A percentile compares a stretch with the other conserved stretches of the same genome.
These are phyloP conservation scores for Eupithecia vulgata DNA, from an alignment of 2,888 invertebrate genomes.

Conservation along the genomic window DNA sequence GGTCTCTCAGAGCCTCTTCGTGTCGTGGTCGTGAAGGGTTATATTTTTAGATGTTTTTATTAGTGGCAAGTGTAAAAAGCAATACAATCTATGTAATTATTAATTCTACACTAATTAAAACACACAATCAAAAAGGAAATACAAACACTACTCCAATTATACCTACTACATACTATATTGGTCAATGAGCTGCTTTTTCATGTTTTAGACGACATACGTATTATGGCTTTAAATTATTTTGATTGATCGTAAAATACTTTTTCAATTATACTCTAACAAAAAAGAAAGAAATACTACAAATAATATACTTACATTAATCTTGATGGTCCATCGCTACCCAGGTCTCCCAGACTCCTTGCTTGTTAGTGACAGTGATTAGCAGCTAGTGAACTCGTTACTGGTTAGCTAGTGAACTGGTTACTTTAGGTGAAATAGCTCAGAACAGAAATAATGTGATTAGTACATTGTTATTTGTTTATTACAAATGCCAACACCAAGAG, in stretches of 20 bases:
- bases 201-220: not conserved
- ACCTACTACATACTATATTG: no score
- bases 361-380: slow-evolving; percentile 56
- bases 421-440: slow-evolving; percentile 71
- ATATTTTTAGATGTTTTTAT: slow-evolving; percentile 36
- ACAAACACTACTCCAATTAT: not conserved
- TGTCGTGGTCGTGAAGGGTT: slow-evolving; percentile 56
- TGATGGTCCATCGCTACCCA: slow-evolving; percentile 3
- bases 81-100: slow-evolving; percentile 5
- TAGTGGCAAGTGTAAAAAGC: slow-evolving; percentile 21
- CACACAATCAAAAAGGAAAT: not conserved
- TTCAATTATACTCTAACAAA: not conserved
- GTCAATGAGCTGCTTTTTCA: not conserved
- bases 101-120: no score
- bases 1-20: slow-evolving; percentile 57
- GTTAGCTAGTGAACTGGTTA: slow-evolving; percentile 66
- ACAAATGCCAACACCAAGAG: slow-evolving; percentile 61
- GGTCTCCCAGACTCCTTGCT: slow-evolving; percentile 41
- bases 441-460: slow-evolving; percentile 76
- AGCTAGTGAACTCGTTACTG: slow-evolving; percentile 62
- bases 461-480: slow-evolving; percentile 49
- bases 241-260: not conserved
- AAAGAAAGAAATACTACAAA: not conserved
- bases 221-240: not conserved
- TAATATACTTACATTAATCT: slow-evolving; percentile 35